phyloP scores from a whole-genome alignment of 2,113 vertebrate genomes.

The Climacteris rufus region DNA sequence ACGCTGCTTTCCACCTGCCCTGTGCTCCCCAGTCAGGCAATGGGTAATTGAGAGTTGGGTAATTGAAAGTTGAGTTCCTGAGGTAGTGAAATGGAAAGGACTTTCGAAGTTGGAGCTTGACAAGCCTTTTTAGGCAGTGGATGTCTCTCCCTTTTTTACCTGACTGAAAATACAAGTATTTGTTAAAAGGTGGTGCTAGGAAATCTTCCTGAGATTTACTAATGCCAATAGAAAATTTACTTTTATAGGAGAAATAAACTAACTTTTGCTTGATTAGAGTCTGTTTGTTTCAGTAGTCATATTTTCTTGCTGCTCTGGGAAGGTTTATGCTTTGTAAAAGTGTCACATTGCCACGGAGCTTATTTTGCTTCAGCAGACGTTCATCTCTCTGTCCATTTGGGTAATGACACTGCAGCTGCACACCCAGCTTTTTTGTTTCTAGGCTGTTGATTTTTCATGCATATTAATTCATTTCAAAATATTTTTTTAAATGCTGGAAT shows the following conservation, averaged over 20 bases:
- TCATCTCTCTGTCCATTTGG: background rate
- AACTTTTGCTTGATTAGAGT: background rate
- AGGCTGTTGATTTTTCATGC: background rate
- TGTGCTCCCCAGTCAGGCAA: background rate
- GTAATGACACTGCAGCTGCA: background rate
- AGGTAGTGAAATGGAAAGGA: background rate
- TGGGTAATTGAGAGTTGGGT: background rate
- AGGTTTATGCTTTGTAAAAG: background rate
- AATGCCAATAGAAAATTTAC: background rate
- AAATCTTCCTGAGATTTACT: background rate
- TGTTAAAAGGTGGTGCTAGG: background rate
- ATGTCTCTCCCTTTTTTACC: background rate
- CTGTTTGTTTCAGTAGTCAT: background rate
- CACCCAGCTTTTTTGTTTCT: background rate
- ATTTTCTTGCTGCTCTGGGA: background rate
- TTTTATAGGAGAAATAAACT: background rate
- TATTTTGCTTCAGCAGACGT: background rate
- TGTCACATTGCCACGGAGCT: background rate
- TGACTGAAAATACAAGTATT: background rate
- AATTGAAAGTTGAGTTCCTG: background rate
- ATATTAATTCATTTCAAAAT: background rate
- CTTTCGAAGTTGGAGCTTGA: background rate
- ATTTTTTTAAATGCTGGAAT: background rate
- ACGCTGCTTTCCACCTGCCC: fast-evolving
- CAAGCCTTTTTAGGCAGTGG: background rate